Evolutionary conservation across 2,888 invertebrate species (phyloP).

Genomic region (Agrotis puta): DNA sequence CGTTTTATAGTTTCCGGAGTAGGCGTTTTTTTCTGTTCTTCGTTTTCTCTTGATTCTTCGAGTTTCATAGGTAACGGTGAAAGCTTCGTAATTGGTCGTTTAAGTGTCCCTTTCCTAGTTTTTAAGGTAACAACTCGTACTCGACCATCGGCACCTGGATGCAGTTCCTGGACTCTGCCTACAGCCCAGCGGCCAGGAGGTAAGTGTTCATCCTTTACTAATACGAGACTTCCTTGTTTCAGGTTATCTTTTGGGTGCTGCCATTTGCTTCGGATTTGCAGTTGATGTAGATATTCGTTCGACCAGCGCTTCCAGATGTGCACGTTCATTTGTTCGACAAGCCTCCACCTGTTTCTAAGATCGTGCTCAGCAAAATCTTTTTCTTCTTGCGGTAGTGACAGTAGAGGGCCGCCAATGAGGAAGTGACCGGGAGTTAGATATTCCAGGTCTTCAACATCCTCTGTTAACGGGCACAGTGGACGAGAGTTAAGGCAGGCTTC

Average conservation of each 20-base stretch:
- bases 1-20: not conserved
- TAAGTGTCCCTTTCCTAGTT: not conserved
- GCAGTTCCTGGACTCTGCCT: constrained; percentile 4
- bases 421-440: not conserved
- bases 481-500: constrained; percentile 15
- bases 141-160: not conserved
- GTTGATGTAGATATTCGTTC: constrained; percentile 5
- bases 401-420: not conserved
- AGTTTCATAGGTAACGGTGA: constrained; percentile 6
- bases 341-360: not conserved
- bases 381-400: not conserved
- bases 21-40: not conserved
- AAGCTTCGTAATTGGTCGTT: not conserved
- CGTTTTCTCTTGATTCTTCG: not conserved
- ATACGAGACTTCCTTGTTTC: constrained; percentile 3
- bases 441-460: constrained; percentile 3
- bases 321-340: constrained; percentile 11
- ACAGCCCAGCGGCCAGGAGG: constrained; percentile 2
- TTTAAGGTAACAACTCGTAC: constrained; percentile 8
- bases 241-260: constrained; percentile 3
- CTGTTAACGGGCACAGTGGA: constrained; percentile 4
- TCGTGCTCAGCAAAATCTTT: not conserved
- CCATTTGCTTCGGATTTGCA: not conserved
- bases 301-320: constrained; percentile 13
- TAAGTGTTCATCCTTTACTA: constrained; percentile 4